Base-by-base conservation (phyloP, 2,113 vertebrate genomes). In the Cebus imitator region DNA sequence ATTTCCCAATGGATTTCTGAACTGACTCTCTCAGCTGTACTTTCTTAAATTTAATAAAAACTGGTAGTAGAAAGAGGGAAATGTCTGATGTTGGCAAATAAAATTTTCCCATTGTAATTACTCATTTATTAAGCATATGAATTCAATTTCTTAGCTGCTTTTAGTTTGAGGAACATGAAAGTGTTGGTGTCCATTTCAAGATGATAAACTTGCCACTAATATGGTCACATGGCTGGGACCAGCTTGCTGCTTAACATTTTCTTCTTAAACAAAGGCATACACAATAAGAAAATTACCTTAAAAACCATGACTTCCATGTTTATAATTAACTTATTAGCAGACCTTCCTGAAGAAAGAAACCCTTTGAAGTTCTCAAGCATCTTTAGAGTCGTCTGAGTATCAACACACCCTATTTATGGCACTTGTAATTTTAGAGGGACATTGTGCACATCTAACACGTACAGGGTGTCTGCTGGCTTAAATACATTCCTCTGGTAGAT, bases 241-340 rank as follows among this genome's bases (percentile, higher is more conserved):
- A 40, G 45, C 23, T 48, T 64, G 43, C 58, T 58, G 27, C 20
- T 43, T 32, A 87, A 57, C 50, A 66, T 40, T 76, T 91, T 93
- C 68, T 84, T 45, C 16, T 83, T 80, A 87, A 87, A 78, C 61
- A 48, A 79, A 94, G n/a, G 40, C 27, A 66, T 6, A 32, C 27
- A 75, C 58, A 78, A 27, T 75, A 52, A 93, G 3, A 91, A 70
- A 81, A 81, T 76, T 57, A 61, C 35, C 35, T 91, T 87, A 68
- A 52, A 27, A 72, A 6, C 18, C n/a, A 82, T 61, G 50, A 70
- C 23, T 79, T 79, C 14, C 3, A 16, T n/a, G 89, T 86, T 94
- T 95, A 52, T 80, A 89, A 70, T 64, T 94, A 95, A 88, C 61
- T 85, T 75, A 43, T 57, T 84, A 64, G 32, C 66, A 93, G 88